Evolutionary conservation across 2,797 vertebrate species (phyloP).

Genomic region (Remorina albescens): DNA sequence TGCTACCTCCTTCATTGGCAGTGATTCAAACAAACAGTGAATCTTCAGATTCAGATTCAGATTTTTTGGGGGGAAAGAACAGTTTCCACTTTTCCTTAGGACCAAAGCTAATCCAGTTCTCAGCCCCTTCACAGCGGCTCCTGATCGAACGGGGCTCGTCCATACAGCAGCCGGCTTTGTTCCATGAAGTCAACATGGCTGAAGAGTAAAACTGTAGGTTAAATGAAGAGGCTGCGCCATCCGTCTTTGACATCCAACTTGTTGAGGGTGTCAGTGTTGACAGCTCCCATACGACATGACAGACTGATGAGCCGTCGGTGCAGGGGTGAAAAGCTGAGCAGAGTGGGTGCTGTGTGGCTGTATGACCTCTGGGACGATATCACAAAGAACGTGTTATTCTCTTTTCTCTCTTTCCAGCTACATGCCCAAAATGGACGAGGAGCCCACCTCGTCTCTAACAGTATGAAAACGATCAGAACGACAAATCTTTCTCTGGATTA

Average conservation of each 20-base stretch:
- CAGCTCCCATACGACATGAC: slow-evolving; percentile 67
- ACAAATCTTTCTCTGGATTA: slow-evolving; percentile 2
- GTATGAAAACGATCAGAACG: background rate
- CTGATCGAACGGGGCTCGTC: slow-evolving; percentile 63
- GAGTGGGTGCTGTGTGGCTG: slow-evolving; percentile 30
- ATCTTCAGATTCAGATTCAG: background rate
- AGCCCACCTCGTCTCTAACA: background rate
- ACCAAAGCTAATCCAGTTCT: slow-evolving; percentile 42
- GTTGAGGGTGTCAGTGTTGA: slow-evolving; percentile 67
- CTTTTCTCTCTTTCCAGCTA: slow-evolving; percentile 5
- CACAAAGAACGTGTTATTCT: slow-evolving; percentile 20
- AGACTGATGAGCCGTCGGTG: slow-evolving; percentile 68
- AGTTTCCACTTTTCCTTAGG: slow-evolving; percentile 39
- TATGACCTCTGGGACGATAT: slow-evolving; percentile 59
- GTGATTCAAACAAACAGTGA: background rate
- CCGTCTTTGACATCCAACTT: slow-evolving; percentile 72
- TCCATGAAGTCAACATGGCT: slow-evolving; percentile 61
- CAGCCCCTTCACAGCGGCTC: slow-evolving; percentile 52
- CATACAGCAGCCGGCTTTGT: slow-evolving; percentile 41
- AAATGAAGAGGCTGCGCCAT: slow-evolving; percentile 65
- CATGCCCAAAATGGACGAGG: slow-evolving; percentile 5
- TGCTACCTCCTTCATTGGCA: background rate
- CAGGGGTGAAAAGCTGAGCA: slow-evolving; percentile 63
- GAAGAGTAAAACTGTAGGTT: slow-evolving; percentile 55
- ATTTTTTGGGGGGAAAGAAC: slow-evolving; percentile 39